Percentiles rank a stretch among this genome's conserved stretches.
Evolutionary conservation across 1,140 invertebrate species (phyloP).

Genomic region (Leptinotarsa defecta): DNA sequence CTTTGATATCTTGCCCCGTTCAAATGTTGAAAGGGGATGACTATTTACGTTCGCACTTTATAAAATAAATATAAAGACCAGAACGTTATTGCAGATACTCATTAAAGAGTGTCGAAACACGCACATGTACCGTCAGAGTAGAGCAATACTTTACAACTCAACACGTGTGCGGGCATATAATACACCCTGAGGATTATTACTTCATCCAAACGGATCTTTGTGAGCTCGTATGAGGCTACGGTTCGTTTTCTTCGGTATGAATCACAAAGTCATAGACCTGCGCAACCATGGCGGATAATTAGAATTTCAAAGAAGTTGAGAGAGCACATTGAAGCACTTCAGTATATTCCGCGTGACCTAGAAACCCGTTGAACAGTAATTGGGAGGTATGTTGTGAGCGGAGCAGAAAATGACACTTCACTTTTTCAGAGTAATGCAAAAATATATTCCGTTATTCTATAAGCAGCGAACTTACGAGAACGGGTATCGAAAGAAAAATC

Average conservation of each 20-base stretch:
- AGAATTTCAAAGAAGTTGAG: slow-evolving; percentile 15
- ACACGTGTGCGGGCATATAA: neutral
- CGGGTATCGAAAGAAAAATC: too few relatives aligned
- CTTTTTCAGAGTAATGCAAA: neutral
- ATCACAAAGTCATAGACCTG: neutral
- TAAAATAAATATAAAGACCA: too few relatives aligned
- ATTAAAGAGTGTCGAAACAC: too few relatives aligned
- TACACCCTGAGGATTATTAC: neutral
- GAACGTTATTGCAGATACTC: too few relatives aligned
- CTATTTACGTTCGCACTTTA: too few relatives aligned
- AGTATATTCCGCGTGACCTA: slow-evolving; percentile 15
- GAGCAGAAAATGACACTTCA: neutral
- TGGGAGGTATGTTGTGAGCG: neutral
- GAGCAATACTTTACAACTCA: too few relatives aligned
- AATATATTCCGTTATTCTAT: neutral
- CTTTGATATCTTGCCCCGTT: too few relatives aligned
- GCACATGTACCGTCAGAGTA: too few relatives aligned
- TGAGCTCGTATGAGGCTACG: neutral
- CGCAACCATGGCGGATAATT: slow-evolving; percentile 7
- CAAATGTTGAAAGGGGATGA: too few relatives aligned
- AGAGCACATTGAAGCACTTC: slow-evolving; percentile 2
- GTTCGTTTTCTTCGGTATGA: neutral
- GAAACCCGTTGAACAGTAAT: slow-evolving; percentile 8
- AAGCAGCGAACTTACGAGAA: too few relatives aligned
- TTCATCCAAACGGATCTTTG: neutral